Base-by-base conservation (phyloP, 1,140 invertebrate species). In the Colletes gigas region DNA sequence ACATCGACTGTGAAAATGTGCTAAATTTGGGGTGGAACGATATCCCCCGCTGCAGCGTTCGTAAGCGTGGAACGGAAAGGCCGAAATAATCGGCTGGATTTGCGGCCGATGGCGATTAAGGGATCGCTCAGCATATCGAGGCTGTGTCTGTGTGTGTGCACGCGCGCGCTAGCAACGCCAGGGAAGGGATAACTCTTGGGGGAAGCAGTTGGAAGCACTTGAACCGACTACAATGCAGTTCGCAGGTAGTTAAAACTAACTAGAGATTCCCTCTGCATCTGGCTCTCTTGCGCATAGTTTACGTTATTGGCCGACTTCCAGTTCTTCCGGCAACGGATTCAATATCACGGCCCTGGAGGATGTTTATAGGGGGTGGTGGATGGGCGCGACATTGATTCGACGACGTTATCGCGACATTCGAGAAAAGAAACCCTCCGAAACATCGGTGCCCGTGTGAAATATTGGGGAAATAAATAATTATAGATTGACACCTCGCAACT, bases 291-390 rank as follows among this genome's bases (percentile, higher is more conserved):
- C 59, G 76, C 68, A 71, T 78, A 78, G 76, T 72, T 78, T 44
- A 65, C 76, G 50, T n/a, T 71, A 72, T 78, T 78, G 76, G 76
- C 76, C 15, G 68, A 72, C 76, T 78, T 78, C 76, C 76, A 78
- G 76, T 55, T 72, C 76, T 78, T 78, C 68, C 76, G 59, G 62
- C 57, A 14, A 66, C 17, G 50, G 68, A 78, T 78, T 78, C 76
- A 72, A 78, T 78, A 78, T 78, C 68, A 30, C 39, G 52, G 4
- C 5, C 68, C 15, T 17, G n/a, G 9, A 12, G 41, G 10, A 47
- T 39, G 14, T 55, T 65, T 65, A 9, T 3, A 17, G 9, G 70
- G 21, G 65, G 0, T 3, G 10, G 50, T 19, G 62, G 50, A 66
- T 57, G 39, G 4, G 39, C 21, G 44, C n/a, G 44, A 50, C 63